Evolutionary conservation across 2,888 invertebrate genomes (phyloP).

Genomic region (Hypolimnas misippus): DNA sequence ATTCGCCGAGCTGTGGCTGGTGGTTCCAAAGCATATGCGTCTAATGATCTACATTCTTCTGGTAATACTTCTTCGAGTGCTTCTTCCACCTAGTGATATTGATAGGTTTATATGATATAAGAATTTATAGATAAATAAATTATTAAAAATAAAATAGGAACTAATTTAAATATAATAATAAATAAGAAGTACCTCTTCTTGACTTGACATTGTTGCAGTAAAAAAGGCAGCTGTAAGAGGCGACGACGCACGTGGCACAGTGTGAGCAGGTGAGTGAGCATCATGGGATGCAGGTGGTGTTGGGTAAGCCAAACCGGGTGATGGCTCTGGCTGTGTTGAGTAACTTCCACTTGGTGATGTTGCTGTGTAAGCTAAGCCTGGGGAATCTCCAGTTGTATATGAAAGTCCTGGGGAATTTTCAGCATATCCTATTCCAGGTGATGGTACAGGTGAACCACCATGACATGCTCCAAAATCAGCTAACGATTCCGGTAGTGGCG

Average conservation of each 20-base stretch:
- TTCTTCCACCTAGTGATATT: conserved; percentile 86
- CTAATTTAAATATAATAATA: neutral
- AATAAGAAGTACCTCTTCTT: conserved; percentile 85
- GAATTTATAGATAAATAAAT: neutral
- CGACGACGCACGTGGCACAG: conserved; percentile 89
- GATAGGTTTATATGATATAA: neutral
- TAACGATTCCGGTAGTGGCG: conserved; percentile 90
- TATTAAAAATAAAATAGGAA: neutral
- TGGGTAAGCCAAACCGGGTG: conserved; percentile 91
- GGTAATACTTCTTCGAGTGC: conserved; percentile 93
- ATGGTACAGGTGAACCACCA: conserved; percentile 78
- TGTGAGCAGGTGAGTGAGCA: conserved; percentile 87
- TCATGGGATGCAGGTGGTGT: conserved; percentile 95
- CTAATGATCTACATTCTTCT: conserved; percentile 87
- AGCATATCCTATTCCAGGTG: conserved; percentile 80
- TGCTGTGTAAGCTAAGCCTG: conserved; percentile 70
- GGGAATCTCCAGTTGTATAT: conserved; percentile 88
- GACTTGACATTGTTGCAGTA: conserved; percentile 92
- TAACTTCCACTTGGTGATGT: conserved; percentile 73
- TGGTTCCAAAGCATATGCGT: conserved; percentile 86
- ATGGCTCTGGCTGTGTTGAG: conserved; percentile 75
- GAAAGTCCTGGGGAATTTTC: conserved; percentile 87
- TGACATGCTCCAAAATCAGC: conserved; percentile 94
- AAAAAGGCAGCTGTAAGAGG: conserved; percentile 93
- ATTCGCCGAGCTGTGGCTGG: conserved; percentile 90